phyloP scores from a whole-genome alignment of 2,797 vertebrate species.

The Ciconia nigra region DNA sequence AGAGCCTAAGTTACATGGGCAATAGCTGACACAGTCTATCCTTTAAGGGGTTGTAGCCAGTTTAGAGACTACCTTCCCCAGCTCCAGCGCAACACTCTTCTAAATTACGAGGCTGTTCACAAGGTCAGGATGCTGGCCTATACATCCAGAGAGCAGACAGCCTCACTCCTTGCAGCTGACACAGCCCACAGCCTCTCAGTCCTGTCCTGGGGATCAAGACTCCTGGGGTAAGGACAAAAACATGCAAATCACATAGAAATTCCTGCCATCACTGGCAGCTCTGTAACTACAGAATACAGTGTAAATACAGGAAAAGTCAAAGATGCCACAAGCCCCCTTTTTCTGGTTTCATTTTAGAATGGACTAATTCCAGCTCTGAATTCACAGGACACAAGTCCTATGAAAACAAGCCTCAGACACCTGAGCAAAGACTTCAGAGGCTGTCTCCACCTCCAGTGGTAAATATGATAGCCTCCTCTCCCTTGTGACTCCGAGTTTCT shows the following conservation, averaged over 20 bases:
- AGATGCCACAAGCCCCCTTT: neutral
- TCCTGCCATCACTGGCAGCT: neutral
- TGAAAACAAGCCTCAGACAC: neutral
- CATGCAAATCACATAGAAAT: rapidly evolving
- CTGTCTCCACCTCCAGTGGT: neutral
- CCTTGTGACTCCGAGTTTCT: neutral
- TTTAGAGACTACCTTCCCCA: neutral
- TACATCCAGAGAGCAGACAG: neutral
- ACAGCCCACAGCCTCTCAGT: neutral
- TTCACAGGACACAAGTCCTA: neutral
- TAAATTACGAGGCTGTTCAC: neutral
- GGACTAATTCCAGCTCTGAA: neutral
- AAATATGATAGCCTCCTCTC: neutral
- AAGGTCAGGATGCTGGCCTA: neutral
- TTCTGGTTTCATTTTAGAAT: neutral
- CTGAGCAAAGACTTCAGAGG: neutral
- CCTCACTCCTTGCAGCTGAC: neutral
- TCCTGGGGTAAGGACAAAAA: neutral
- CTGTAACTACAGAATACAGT: neutral
- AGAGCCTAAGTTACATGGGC: neutral
- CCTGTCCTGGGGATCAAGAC: neutral
- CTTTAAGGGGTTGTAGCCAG: neutral
- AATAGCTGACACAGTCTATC: neutral
- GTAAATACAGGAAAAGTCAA: neutral
- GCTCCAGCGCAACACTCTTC: neutral